A percentile compares a stretch with the other conserved stretches of the same genome.
These are phyloP conservation scores for Tridacna crocea DNA, from an alignment of 2,888 invertebrate species.

Conservation along the genomic window DNA sequence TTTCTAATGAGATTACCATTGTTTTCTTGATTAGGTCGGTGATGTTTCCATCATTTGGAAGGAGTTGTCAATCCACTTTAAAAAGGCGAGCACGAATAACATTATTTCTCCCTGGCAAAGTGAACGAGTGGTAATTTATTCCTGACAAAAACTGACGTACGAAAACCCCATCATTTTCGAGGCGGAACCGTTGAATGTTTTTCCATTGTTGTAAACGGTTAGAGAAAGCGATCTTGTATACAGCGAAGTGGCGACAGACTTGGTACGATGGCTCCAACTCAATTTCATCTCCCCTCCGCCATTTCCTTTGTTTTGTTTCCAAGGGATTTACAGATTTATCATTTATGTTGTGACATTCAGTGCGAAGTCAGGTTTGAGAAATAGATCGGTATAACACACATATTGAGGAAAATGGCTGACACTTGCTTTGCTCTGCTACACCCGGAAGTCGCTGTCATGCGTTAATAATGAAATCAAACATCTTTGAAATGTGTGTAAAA, in stretches of 20 bases:
- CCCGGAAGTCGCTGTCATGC: too few relatives aligned
- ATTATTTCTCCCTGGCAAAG: constrained; percentile 52
- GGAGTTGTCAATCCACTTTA: constrained; percentile 57
- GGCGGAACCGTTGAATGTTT: constrained; percentile 45
- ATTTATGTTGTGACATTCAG: constrained; percentile 26
- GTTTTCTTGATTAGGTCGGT: constrained; percentile 35
- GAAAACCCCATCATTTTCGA: constrained; percentile 48
- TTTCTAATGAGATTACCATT: constrained; percentile 45
- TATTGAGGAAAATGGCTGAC: not conserved
- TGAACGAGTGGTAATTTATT: constrained; percentile 60
- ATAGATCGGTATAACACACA: constrained; percentile 1
- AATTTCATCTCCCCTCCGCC: constrained; percentile 14
- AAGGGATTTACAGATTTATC: constrained; percentile 27
- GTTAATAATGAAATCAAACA: too few relatives aligned
- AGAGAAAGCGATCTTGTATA: constrained; percentile 38
- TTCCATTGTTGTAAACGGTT: constrained; percentile 49
- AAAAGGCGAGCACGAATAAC: constrained; percentile 62
- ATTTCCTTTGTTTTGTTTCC: constrained; percentile 33
- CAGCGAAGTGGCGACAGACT: constrained; percentile 26
- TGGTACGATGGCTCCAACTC: constrained; percentile 24
- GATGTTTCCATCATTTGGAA: constrained; percentile 47
- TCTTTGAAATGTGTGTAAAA: too few relatives aligned
- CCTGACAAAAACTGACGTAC: constrained; percentile 48
- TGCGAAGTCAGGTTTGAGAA: constrained; percentile 11
- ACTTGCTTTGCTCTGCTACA: too few relatives aligned